phyloP scores from a whole-genome alignment of 2,113 vertebrate species.

The Otus sunia region DNA sequence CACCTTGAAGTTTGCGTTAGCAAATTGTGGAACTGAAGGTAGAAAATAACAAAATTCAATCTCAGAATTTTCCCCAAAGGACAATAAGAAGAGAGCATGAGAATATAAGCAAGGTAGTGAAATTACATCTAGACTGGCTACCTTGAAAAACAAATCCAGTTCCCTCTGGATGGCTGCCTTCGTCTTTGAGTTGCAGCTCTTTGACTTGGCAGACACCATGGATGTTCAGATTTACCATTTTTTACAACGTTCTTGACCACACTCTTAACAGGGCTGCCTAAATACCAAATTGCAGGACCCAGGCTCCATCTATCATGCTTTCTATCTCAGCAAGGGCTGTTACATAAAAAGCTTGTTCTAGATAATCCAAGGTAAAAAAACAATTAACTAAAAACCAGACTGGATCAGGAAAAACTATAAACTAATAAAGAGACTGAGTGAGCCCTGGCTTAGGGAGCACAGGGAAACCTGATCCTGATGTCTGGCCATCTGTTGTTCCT shows the following conservation, averaged over 20 bases:
- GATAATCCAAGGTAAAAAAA: background rate
- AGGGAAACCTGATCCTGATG: background rate
- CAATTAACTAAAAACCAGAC: background rate
- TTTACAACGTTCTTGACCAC: accelerated
- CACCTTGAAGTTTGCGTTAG: background rate
- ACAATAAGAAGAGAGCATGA: background rate
- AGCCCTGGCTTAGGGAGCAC: background rate
- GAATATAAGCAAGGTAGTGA: background rate
- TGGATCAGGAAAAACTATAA: background rate
- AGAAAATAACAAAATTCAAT: background rate
- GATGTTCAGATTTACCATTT: background rate
- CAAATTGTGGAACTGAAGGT: background rate
- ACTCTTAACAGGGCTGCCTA: background rate
- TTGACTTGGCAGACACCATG: accelerated
- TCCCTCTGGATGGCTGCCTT: background rate
- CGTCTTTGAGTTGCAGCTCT: background rate
- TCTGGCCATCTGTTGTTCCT: background rate
- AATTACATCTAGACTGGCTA: background rate
- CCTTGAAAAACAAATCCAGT: background rate
- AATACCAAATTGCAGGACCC: background rate
- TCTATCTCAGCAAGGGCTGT: background rate
- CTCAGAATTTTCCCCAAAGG: background rate
- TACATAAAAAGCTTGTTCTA: background rate
- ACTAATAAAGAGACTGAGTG: background rate
- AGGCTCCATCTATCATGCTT: background rate